Percentiles rank a stretch among this genome's conserved stretches.
These are phyloP conservation scores for Rhopilema esculentum DNA, from an alignment of 30 jellyfish, hydroid and myxozoan genomes.

Conservation along the genomic window DNA sequence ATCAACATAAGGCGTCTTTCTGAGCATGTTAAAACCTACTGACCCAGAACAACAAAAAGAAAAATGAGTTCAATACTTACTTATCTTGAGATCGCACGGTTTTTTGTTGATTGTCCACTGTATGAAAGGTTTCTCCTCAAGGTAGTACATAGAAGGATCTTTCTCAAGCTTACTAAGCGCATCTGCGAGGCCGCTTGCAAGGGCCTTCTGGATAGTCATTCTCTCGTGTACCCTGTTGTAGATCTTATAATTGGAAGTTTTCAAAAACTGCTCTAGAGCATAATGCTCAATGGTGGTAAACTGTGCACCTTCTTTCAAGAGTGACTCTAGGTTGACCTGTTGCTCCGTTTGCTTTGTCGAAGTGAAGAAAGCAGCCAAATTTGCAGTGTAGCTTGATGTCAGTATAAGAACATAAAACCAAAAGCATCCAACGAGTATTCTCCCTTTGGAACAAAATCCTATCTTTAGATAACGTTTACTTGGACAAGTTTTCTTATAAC, in stretches of 20 bases:
- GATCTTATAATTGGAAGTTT: conserved; percentile 43
- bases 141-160: conserved; percentile 21
- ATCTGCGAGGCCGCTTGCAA: conserved; percentile 5
- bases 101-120: conserved; percentile 6
- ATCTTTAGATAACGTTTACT: too few species aligned
- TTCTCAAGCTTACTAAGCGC: conserved; percentile 11
- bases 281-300: conserved; percentile 18
- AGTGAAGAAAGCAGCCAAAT: conserved; percentile 67
- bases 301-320: conserved; percentile 28
- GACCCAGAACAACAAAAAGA: too few species aligned
- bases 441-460: conserved; percentile 27
- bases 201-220: conserved; percentile 12
- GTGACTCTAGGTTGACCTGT: background rate
- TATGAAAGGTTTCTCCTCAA: conserved; percentile 48
- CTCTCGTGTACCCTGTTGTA: conserved; percentile 45
- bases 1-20: too few species aligned
- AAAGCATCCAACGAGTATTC: conserved; percentile 42
- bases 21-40: too few species aligned
- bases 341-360: conserved; percentile 15
- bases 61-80: conserved; percentile 6
- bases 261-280: conserved; percentile 50
- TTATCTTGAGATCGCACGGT: conserved; percentile 55
- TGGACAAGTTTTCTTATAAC: too few species aligned
- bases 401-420: conserved; percentile 52
- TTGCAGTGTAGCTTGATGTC: conserved; percentile 70